Percentiles rank a stretch among this genome's conserved stretches.
phyloP scores from a whole-genome alignment of 2,113 vertebrate genomes.

The Galemys pyrenaicus region DNA sequence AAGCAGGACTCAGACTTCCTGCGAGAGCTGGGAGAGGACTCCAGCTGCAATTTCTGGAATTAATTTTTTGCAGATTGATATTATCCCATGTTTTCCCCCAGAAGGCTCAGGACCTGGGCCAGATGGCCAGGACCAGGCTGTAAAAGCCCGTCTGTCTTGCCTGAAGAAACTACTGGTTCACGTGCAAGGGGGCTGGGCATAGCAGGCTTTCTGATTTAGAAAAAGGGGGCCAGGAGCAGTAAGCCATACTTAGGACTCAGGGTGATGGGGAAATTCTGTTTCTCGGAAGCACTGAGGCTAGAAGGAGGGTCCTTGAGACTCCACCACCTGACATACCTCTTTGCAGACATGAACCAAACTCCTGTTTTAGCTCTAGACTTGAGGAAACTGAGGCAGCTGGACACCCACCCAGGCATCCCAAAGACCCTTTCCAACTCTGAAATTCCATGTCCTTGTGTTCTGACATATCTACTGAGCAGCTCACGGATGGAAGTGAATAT shows the following conservation, averaged over 20 bases:
- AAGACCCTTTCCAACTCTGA: not conserved
- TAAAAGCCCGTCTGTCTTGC: conserved; percentile 54
- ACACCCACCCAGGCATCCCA: not conserved
- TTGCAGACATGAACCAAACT: not conserved
- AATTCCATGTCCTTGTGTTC: not conserved
- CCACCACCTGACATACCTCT: accelerated
- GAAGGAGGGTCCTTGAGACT: no score
- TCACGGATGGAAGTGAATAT: not conserved
- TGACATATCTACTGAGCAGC: not conserved
- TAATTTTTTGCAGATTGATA: conserved; percentile 31
- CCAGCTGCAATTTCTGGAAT: not conserved
- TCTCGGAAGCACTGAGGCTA: not conserved
- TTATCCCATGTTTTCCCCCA: conserved; percentile 14
- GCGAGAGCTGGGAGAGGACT: not conserved
- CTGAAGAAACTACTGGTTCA: conserved; percentile 24
- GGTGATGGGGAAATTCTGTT: not conserved
- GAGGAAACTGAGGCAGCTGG: not conserved
- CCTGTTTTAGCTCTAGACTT: not conserved
- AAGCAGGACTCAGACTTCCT: not conserved
- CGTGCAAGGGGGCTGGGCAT: not conserved
- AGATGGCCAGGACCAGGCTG: conserved; percentile 59
- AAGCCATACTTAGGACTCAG: not conserved
- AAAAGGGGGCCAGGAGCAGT: not conserved
- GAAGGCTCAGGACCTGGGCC: conserved; percentile 57
- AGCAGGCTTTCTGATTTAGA: conserved; percentile 16